phyloP scores from a whole-genome alignment of 2,113 vertebrate genomes.

The pig (Sus scrofa) region T2T-Sscrofa CM000813.6:128011001-128011500 shows the following conservation, averaged over 20 bases:
- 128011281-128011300: no score
- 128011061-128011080: neutral
- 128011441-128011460: slow-evolving; percentile 37
- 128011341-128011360: neutral
- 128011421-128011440: slow-evolving; percentile 2
- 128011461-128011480: neutral
- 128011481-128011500: neutral
- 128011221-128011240: neutral
- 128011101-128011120: neutral
- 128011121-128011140: neutral
- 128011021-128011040: neutral
- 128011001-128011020: neutral
- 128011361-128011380: slow-evolving; percentile 3
- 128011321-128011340: no score
- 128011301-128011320: no score
- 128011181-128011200: slow-evolving; percentile 29
- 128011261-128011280: no score
- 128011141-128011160: neutral
- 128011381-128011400: neutral
- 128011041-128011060: neutral
- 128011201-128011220: neutral
- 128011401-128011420: slow-evolving; percentile 48
- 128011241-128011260: no score
- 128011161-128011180: slow-evolving; percentile 3
- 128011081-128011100: neutral